Percentiles rank a stretch among this genome's conserved stretches.
These are phyloP conservation scores for Conus ventricosus DNA, from an alignment of 1,140 invertebrate genomes.

Conservation along the genomic window DNA sequence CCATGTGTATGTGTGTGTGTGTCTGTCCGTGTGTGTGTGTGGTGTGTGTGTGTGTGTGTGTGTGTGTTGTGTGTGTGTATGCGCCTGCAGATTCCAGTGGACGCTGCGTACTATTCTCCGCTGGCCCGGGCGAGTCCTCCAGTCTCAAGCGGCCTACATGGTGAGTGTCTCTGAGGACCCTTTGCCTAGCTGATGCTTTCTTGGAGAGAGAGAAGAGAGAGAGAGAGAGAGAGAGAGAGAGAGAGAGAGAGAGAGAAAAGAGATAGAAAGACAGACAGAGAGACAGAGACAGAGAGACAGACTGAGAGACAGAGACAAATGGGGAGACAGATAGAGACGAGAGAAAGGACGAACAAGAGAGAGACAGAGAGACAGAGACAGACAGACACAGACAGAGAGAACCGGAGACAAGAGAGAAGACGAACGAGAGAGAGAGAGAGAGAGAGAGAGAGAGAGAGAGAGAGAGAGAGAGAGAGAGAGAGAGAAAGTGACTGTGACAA, in stretches of 20 bases:
- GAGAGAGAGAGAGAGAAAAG: neutral
- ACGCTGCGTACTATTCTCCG: slow-evolving; percentile 33
- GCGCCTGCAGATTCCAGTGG: slow-evolving; percentile 44
- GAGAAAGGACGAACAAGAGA: no score
- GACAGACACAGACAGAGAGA: no score
- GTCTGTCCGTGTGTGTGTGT: no score
- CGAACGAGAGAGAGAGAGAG: no score
- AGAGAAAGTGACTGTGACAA: no score
- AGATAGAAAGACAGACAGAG: neutral
- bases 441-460: no score
- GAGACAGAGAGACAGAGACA: no score
- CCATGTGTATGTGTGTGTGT: neutral
- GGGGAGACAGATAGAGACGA: neutral
- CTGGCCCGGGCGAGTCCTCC: slow-evolving; percentile 45
- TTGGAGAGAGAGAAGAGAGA: neutral
- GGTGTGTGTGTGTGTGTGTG: neutral
- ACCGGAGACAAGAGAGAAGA: no score
- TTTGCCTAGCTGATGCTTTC: neutral
- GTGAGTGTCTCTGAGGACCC: slow-evolving; percentile 21
- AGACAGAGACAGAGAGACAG: neutral
- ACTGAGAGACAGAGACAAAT: neutral
- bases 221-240: neutral
- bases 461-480: no score
- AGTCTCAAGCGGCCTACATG: slow-evolving; percentile 49
- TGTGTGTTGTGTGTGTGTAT: neutral